Base-by-base conservation (phyloP, 2,113 vertebrate genomes). In the Natator depressus region DNA sequence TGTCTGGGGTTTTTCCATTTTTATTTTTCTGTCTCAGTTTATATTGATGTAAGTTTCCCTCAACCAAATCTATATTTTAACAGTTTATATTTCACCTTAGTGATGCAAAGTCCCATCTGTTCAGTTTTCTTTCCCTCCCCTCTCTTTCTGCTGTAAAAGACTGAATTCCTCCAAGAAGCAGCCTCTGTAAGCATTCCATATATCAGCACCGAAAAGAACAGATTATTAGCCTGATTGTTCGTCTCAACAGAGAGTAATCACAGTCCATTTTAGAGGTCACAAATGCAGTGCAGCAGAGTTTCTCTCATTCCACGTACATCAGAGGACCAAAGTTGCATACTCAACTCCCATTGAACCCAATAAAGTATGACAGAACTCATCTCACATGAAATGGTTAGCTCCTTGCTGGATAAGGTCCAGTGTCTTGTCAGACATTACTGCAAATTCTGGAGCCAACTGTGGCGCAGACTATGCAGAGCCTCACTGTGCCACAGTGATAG, bases 231-330 rank as follows among this genome's bases (percentile, higher is more conserved):
- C 69, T 46, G 8, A 17, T 31, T 38, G 17, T 79, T 46, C 3
- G 80, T 80, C 93, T 85, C 85, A 75, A 24, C 47, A 95, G 82
- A 31, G 94, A 89, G n/a, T 6, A 76, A 81, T 85, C 85, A 54
- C 57, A 85, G 13, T 42, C 47, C 47, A 69, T 7, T 76, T 93
- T 47, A 24, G 46, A 42, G 22, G 17, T n/a, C 11, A 55, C 12
- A 55, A 19, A 75, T 25, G 2, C 24, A 89, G 16, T 35, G 25
- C 22, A 87, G 38, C 27, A 65, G n/a, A 57, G 6, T 50, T 86
- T 88, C 24, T 46, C 49, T 92, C 75, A 78, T 38, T 84, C 75
- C 8, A 11, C 2, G 8, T 20, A 85, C 76, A 89, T 62, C 50
- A 82, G 76, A 96, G 79, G 89, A 72, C 12, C 53, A 3, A 5